Evolutionary conservation across 30 jellyfish, hydroid and myxozoan species (phyloP).

Genomic region (Mastigias papua): DNA sequence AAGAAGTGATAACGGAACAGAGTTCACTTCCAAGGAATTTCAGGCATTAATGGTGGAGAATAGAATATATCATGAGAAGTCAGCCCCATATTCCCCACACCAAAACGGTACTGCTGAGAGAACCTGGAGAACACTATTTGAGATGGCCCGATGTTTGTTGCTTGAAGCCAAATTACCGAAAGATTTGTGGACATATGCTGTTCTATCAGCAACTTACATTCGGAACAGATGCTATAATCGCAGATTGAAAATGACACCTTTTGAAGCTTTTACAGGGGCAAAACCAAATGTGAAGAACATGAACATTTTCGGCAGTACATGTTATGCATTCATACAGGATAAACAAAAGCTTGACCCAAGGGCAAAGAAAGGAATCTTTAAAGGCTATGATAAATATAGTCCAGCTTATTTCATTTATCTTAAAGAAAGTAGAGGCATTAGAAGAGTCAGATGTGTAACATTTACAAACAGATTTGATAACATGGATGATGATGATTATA

Average conservation of each 20-base stretch:
- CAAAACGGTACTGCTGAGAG: no score
- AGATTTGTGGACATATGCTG: constrained; percentile 1
- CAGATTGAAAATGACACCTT: constrained; percentile 33
- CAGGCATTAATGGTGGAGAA: no score
- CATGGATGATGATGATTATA: neutral
- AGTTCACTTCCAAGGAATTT: no score
- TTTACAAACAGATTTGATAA: constrained; percentile 50
- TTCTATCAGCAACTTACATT: constrained; percentile 3
- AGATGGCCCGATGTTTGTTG: neutral
- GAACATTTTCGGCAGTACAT: constrained; percentile 8
- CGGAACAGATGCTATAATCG: neutral
- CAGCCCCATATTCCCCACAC: no score
- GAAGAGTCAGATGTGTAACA: constrained; percentile 51
- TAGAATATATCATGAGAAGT: no score
- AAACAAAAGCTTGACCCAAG: constrained; percentile 5
- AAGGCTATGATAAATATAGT: constrained; percentile 68
- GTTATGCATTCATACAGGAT: constrained; percentile 19
- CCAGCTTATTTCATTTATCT: constrained; percentile 62
- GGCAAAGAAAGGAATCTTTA: constrained; percentile 3
- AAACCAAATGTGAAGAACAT: constrained; percentile 45
- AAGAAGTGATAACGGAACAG: no score
- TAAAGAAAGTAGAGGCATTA: constrained; percentile 53
- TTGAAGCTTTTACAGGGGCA: constrained; percentile 41
- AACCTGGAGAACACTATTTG: neutral
- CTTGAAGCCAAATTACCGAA: neutral